phyloP scores from a whole-genome alignment of 2,888 invertebrate species.

The Cryptus armator region DNA sequence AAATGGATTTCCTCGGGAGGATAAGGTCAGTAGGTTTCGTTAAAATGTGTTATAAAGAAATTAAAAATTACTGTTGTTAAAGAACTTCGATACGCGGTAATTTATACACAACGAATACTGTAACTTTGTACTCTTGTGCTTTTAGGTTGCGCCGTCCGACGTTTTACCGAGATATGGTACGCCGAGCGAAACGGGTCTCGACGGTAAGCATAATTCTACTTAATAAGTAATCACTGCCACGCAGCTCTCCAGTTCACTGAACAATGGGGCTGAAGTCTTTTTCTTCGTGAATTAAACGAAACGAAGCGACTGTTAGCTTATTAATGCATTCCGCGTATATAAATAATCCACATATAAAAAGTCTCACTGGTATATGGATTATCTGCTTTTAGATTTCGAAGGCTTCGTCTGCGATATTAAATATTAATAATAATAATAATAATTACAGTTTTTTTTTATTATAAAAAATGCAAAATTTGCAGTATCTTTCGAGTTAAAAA shows the following conservation, averaged over 20 bases:
- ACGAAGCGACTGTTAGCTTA: not conserved
- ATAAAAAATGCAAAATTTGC: no score
- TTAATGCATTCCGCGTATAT: not conserved
- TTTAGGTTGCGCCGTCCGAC: slow-evolving; percentile 70
- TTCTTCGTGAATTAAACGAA: not conserved
- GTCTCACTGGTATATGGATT: not conserved
- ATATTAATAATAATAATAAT: not conserved
- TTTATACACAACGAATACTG: not conserved
- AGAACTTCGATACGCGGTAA: not conserved
- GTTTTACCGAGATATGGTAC: slow-evolving; percentile 71
- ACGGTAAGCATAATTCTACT: slow-evolving; percentile 75
- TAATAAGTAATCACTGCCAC: not conserved
- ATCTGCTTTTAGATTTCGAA: not conserved
- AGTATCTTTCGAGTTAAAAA: not conserved
- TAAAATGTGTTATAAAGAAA: slow-evolving; percentile 5
- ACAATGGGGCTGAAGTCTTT: slow-evolving; percentile 25
- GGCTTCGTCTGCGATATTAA: not conserved
- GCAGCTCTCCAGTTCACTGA: not conserved
- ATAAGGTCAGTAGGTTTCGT: slow-evolving; percentile 75
- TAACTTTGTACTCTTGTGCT: slow-evolving; percentile 33
- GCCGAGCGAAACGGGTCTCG: slow-evolving; percentile 77
- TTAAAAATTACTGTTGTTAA: not conserved
- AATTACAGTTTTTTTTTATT: not conserved
- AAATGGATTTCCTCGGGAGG: slow-evolving; percentile 76
- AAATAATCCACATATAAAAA: not conserved